Percentiles rank a stretch among this genome's conserved stretches.
These are phyloP conservation scores for Callipepla californica DNA, from an alignment of 2,113 vertebrate species.

Conservation along the genomic window DNA sequence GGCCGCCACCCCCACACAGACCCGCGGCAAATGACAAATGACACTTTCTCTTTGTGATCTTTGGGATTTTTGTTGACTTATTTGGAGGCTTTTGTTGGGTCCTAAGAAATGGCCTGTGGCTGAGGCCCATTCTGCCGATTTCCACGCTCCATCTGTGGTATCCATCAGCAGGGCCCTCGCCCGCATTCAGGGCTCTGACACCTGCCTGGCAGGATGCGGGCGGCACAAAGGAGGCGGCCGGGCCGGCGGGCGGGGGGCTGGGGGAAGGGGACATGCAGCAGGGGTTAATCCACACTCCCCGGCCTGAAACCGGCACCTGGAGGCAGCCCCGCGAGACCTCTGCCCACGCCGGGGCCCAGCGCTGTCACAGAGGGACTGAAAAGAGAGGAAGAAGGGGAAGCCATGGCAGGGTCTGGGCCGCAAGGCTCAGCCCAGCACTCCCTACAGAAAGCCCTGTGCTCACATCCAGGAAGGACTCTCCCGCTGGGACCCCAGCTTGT, in stretches of 20 bases:
- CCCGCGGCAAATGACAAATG: constrained; percentile 92
- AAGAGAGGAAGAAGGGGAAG: neutral
- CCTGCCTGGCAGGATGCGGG: constrained; percentile 92
- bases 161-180: constrained; percentile 93
- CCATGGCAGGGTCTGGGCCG: neutral
- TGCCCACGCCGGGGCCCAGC: neutral
- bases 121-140: constrained; percentile 95
- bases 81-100: constrained; percentile 94
- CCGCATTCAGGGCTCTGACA: constrained; percentile 93
- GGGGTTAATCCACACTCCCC: constrained; percentile 90
- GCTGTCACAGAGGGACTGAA: neutral
- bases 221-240: constrained; percentile 88
- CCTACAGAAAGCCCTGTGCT: neutral
- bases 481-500: neutral
- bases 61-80: constrained; percentile 91
- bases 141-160: constrained; percentile 99
- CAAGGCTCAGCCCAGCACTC: neutral
- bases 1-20: constrained; percentile 85
- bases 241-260: constrained; percentile 18
- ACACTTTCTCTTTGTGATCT: constrained; percentile 97
- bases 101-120: constrained; percentile 91
- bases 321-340: constrained; percentile 65
- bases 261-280: constrained; percentile 85
- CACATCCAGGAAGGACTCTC: neutral
- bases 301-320: constrained; percentile 87